A percentile compares a stretch with the other conserved stretches of the same genome.
These are phyloP conservation scores for Nymphalis c-album DNA, from an alignment of 2,888 invertebrate species.

Conservation along the genomic window DNA sequence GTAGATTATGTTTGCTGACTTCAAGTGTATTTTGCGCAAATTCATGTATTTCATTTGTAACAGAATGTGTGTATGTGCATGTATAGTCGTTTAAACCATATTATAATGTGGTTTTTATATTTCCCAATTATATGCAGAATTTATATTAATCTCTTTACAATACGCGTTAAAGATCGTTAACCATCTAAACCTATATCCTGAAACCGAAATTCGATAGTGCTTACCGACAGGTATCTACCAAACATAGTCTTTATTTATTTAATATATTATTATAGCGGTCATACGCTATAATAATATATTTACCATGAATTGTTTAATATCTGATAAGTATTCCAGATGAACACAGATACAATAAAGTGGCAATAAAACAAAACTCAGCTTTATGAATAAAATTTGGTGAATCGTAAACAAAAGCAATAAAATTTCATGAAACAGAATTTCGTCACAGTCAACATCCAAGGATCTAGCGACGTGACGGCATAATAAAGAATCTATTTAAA, in stretches of 20 bases:
- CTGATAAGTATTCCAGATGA: too few species aligned
- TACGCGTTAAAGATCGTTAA: too few species aligned
- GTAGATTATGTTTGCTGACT: not conserved
- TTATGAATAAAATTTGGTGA: not conserved
- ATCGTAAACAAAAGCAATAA: not conserved
- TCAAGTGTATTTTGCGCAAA: not conserved
- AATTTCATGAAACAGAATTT: not conserved
- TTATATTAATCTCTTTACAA: too few species aligned
- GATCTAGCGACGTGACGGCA: constrained; percentile 40
- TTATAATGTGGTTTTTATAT: not conserved
- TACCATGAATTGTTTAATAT: too few species aligned
- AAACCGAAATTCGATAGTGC: not conserved
- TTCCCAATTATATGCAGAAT: too few species aligned
- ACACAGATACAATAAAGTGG: too few species aligned
- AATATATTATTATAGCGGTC: too few species aligned
- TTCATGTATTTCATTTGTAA: not conserved
- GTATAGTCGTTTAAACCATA: too few species aligned
- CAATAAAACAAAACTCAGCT: not conserved
- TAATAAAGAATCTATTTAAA: constrained; percentile 44
- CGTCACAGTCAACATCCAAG: constrained; percentile 2
- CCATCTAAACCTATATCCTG: too few species aligned
- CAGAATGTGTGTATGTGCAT: not conserved
- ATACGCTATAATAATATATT: too few species aligned
- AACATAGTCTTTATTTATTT: not conserved
- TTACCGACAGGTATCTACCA: too few species aligned